Base-by-base conservation (phyloP, 2,888 invertebrate species). In the Oligia strigilis region DNA sequence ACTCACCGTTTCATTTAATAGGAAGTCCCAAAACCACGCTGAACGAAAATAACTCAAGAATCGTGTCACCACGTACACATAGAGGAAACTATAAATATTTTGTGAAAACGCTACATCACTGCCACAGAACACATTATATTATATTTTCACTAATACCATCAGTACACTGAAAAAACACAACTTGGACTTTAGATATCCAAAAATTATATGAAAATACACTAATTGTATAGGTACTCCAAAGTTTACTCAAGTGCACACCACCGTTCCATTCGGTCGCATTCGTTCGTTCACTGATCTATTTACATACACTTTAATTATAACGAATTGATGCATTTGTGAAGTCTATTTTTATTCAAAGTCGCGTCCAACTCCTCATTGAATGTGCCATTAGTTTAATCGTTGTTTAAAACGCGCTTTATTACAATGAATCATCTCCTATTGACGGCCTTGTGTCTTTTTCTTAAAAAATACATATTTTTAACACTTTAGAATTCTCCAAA, bases 291-390 rank as follows among this genome's bases (percentile, higher is more conserved):
- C 84, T 87, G 87, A 81, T 93, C 92, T 94, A 94, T 93, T 93
- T 93, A 92, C 92, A 93, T 88, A 90, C 91, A 89, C 89, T 93
- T 89, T 93, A 93, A 91, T 93, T 92, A 92, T 89, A 92, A 88
- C 89, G 91, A 91, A 89, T 92, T 90, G 92, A 90, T 91, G 91
- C 91, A 91, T 89, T 83, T 83, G 88, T 86, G 77, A 75, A 58
- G 77, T 87, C 89, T 91, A 92, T 92, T 92, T 91, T 81, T 85
- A 86, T 82, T 81, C 72, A 40, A 52, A 82, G 84, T 82, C 83
- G 77, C 76, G 79, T 86, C 84, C 78, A 77, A 84, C 84, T 81
- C 76, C 72, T 58, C 78, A 84, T 77, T 72, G 62, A 78, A 66
- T 76, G 78, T 86, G 69, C 80, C 82, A 88, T 82, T 80, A 78